phyloP scores from a whole-genome alignment of 2,888 invertebrate genomes.

The Hirtodrosophila duncani region DNA sequence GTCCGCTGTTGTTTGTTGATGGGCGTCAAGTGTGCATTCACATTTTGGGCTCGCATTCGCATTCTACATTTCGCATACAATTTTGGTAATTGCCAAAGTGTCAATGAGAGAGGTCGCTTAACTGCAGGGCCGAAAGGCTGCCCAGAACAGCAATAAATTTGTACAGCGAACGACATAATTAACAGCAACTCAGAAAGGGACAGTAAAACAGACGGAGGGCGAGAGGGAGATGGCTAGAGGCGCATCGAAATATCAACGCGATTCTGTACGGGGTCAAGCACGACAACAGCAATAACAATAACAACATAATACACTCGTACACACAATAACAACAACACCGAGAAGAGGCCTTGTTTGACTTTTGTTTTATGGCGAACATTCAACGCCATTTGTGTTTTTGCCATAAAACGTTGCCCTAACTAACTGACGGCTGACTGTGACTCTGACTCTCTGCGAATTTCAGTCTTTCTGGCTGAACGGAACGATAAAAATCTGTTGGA shows the following conservation, averaged over 20 bases:
- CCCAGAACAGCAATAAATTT: constrained; percentile 41
- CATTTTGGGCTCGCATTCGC: too few species aligned
- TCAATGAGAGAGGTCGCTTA: neutral
- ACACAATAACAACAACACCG: constrained; percentile 11
- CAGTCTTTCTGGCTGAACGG: constrained; percentile 20
- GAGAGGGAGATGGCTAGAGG: constrained; percentile 2
- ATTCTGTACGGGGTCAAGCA: constrained; percentile 31
- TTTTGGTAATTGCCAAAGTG: constrained; percentile 7
- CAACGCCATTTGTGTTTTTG: constrained; percentile 66
- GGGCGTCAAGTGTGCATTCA: constrained; percentile 34
- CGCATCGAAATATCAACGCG: constrained; percentile 24
- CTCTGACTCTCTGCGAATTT: neutral
- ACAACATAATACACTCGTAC: too few species aligned
- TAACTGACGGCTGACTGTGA: too few species aligned
- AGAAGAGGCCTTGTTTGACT: constrained; percentile 48
- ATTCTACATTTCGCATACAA: too few species aligned
- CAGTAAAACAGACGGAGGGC: neutral
- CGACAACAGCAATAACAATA: constrained; percentile 12
- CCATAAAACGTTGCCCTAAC: constrained; percentile 50
- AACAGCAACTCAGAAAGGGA: constrained; percentile 29
- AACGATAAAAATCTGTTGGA: constrained; percentile 57
- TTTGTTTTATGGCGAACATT: constrained; percentile 64
- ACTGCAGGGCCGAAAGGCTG: constrained; percentile 2
- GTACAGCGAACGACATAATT: constrained; percentile 41
- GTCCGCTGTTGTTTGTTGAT: constrained; percentile 4